These are phyloP conservation scores for Dynastes tityus DNA, from an alignment of 2,888 invertebrate genomes.

Conservation along the genomic window DNA sequence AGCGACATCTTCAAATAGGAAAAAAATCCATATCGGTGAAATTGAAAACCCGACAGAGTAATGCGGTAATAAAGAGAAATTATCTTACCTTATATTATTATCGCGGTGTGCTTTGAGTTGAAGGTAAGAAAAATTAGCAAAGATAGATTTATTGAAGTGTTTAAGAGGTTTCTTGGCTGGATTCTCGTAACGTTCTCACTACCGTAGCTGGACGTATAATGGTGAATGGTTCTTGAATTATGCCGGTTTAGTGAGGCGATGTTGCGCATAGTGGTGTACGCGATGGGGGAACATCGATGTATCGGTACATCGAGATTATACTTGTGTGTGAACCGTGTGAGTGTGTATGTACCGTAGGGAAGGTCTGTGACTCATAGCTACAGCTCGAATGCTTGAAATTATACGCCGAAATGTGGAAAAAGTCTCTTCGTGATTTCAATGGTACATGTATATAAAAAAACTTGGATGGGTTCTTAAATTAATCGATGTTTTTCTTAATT, in stretches of 20 bases:
- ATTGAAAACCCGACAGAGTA: constrained; percentile 2
- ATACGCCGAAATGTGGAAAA: constrained; percentile 1
- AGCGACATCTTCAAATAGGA: constrained; percentile 35
- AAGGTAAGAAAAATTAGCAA: constrained; percentile 32
- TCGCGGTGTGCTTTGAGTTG: not conserved
- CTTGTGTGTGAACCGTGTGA: not conserved
- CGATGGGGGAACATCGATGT: constrained; percentile 31
- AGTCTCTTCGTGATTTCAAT: constrained; percentile 8
- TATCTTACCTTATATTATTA: constrained; percentile 31
- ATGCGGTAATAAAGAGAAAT: not conserved
- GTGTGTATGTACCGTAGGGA: constrained; percentile 29
- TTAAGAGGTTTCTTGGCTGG: constrained; percentile 18
- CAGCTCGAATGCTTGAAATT: constrained; percentile 27
- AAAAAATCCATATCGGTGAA: constrained; percentile 19
- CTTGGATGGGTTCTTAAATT: too few relatives aligned
- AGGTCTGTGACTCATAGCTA: constrained; percentile 29
- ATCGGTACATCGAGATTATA: constrained; percentile 1
- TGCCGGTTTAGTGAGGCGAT: constrained; percentile 38
- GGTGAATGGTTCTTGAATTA: constrained; percentile 38
- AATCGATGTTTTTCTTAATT: too few relatives aligned
- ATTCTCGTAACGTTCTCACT: constrained; percentile 33
- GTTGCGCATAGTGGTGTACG: constrained; percentile 25
- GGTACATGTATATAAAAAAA: too few relatives aligned
- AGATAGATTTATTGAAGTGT: constrained; percentile 9
- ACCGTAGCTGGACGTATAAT: constrained; percentile 42